Evolutionary conservation across 2,113 vertebrate genomes (phyloP), one percentile per base, ranked within the genome.

Genomic region (Caretta caretta): DNA sequence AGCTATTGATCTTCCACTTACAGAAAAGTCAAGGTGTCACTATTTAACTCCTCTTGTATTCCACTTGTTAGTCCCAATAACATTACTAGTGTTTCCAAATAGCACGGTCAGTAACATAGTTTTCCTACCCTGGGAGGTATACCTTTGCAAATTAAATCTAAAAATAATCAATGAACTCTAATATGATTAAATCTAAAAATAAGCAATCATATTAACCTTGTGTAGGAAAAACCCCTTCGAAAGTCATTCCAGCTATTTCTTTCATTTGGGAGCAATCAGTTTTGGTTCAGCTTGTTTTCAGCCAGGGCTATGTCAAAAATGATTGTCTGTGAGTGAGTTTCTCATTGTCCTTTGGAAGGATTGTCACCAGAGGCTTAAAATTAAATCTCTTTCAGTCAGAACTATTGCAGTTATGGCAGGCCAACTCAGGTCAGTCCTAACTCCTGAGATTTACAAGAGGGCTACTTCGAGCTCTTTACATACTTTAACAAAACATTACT

Each of bases 141-240:
- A 62, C 50, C 88, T 95, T 84, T 83, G 46, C 19, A 96, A 95
- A 81, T 5, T 86, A 51, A 90, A 72, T 51, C 72, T 85, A 93
- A 91, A 90, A 90, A 88, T 93, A 85, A 96, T 42, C 42, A 93
- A 84, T 25, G 22, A 83, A 22, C 6, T 92, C 19, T 87, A 93
- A 92, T 95, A 95, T 48, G 85, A 85, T 93, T 96, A 89, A 86
- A 91, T 56, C 38, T 89, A 95, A 97, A 97, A 88, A 85, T 46
- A 95, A 96, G 8, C 4, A 53, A 42, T 83, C 35, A 25, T 56
- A 1, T 4, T 93, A 69, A 62, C 86, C 27, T 56, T 75, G 10
- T 62, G 38, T 27, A 91, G 22, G 31, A 94, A 83, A 85, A 94
- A 93, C 8, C 2, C 49, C 92, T 86, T 79, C 88, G 82, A 51